Percentiles rank a stretch among this genome's conserved stretches.
Conservation (phyloP, 2,888 invertebrate species). For the Harpagoxenus sublaevis region DNA sequence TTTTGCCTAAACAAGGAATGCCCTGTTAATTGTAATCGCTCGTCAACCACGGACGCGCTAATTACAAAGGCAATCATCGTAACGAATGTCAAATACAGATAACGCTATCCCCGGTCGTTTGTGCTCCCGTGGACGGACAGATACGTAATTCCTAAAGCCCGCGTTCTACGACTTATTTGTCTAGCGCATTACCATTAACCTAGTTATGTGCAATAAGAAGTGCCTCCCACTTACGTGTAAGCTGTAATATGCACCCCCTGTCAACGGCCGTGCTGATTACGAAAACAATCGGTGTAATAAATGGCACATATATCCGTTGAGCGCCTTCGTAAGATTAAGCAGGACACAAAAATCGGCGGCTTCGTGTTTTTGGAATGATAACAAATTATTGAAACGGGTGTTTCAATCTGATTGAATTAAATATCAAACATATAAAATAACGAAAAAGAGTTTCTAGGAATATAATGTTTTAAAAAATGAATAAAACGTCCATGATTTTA, state of each 20-base stretch:
- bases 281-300: constrained; percentile 25
- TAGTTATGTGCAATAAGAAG: constrained; percentile 41
- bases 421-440: neutral
- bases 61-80: constrained; percentile 78
- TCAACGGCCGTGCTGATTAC: constrained; percentile 12
- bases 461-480: neutral
- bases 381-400: neutral
- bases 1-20: constrained; percentile 74
- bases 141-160: constrained; percentile 47
- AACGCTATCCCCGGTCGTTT: constrained; percentile 65
- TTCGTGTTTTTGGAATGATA: neutral
- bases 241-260: constrained; percentile 27
- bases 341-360: neutral
- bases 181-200: constrained; percentile 53
- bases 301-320: neutral
- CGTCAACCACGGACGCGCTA: constrained; percentile 68
- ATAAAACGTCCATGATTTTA: neutral
- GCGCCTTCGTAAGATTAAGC: neutral
- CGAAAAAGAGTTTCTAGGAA: neutral
- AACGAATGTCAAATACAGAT: constrained; percentile 75
- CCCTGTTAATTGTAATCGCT: constrained; percentile 76
- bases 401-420: neutral
- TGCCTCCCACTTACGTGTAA: constrained; percentile 31
- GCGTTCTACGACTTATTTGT: constrained; percentile 49
- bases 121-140: constrained; percentile 41